Evolutionary conservation across 37 sponge, comb jelly and placozoan species (phyloP).

Genomic region (Aphrocallistes beatrix): DNA sequence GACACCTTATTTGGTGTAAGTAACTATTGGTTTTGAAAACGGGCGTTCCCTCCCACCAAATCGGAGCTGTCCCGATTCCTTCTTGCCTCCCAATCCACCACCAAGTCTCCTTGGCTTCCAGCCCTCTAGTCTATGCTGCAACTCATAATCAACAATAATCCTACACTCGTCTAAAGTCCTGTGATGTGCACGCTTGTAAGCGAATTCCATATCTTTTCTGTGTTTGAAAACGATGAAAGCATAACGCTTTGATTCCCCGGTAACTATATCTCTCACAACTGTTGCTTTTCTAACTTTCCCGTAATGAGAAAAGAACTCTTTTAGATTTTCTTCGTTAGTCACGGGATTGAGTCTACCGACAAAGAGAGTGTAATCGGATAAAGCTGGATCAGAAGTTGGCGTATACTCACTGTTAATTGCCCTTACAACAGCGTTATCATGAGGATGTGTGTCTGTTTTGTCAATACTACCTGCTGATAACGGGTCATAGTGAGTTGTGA

Average conservation of each 20-base stretch:
- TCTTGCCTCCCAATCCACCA: constrained; percentile 95
- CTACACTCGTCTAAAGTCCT: constrained; percentile 44
- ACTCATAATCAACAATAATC: constrained; percentile 78
- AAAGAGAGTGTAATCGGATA: constrained; percentile 11
- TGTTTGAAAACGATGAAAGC: constrained; percentile 68
- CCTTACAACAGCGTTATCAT: constrained; percentile 68
- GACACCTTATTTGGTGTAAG: too few species aligned
- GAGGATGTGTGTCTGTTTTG: constrained; percentile 82
- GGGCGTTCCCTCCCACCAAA: constrained; percentile 92
- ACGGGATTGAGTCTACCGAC: neutral
- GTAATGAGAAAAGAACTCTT: constrained; percentile 47
- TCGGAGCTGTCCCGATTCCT: constrained; percentile 90
- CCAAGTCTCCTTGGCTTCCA: constrained; percentile 90
- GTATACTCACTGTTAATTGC: constrained; percentile 64
- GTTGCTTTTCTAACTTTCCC: constrained; percentile 55
- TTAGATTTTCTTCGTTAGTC: constrained; percentile 32
- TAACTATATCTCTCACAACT: constrained; percentile 81
- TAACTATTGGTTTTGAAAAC: constrained; percentile 78
- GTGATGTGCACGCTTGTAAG: constrained; percentile 36
- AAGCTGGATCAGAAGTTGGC: neutral
- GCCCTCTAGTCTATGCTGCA: constrained; percentile 53
- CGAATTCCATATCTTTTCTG: constrained; percentile 34
- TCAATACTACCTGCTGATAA: constrained; percentile 91
- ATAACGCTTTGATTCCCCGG: constrained; percentile 72
- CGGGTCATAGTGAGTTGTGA: constrained; percentile 48